Percentiles rank a stretch among this genome's conserved stretches.
phyloP scores from a whole-genome alignment of 2,113 vertebrate genomes.

The Dromiciops gliroides region DNA sequence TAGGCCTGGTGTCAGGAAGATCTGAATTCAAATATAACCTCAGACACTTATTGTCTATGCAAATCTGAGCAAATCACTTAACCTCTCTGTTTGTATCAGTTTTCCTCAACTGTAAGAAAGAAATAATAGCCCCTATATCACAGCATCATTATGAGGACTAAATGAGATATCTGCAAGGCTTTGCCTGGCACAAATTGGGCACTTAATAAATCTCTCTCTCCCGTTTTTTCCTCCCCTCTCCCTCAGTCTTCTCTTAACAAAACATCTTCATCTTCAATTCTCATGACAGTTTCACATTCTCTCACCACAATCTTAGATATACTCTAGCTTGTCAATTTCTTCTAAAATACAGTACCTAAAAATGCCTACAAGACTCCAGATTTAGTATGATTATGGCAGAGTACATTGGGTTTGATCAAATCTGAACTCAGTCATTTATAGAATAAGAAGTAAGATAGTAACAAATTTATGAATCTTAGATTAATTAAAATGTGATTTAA shows the following conservation, averaged over 20 bases:
- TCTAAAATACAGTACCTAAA: not conserved
- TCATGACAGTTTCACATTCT: not conserved
- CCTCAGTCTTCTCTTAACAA: not conserved
- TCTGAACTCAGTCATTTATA: not conserved
- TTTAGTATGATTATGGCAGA: not conserved
- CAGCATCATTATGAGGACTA: not conserved
- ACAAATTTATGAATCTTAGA: not conserved
- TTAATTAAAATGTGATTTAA: constrained; percentile 7
- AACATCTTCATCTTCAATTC: not conserved
- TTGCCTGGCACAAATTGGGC: not conserved
- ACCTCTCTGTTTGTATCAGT: not conserved
- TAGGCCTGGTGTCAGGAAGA: not conserved
- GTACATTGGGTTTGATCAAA: not conserved
- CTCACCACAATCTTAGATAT: not conserved
- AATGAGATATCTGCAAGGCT: not conserved
- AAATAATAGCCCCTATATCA: not conserved
- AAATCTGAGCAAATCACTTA: not conserved
- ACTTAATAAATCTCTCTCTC: not conserved
- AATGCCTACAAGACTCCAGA: not conserved
- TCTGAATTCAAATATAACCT: not conserved
- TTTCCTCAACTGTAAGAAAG: not conserved
- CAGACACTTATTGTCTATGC: not conserved
- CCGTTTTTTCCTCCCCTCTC: not conserved
- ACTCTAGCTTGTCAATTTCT: not conserved
- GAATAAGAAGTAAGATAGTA: constrained; percentile 42